Evolutionary conservation across 2,888 invertebrate genomes (phyloP), one percentile per base, ranked within the genome.

Genomic region (Polydesmus complanatus): DNA sequence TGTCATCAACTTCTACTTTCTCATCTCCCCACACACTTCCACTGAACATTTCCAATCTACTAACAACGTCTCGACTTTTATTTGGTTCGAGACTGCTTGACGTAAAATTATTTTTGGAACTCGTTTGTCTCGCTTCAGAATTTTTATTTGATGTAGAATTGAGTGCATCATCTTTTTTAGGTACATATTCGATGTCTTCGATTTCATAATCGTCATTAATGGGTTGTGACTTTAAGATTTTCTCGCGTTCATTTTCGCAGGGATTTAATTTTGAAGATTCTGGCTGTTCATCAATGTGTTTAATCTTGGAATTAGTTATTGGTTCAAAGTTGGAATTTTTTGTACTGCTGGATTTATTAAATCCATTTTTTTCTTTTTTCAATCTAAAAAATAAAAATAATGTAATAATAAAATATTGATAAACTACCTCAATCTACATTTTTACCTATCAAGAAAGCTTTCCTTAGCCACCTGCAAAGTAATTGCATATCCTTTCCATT

Each of bases 391-490:
- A n/a, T 21, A 8, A 22, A 51, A 51, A 51, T 21, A 8, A 51
- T 51, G 5, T 14, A 51, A 51, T 14, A 51, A 51, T 8, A 51
- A 11, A 21, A 22, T 22, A 11, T 22, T 51, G 19, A 18, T 14
- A 47, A 19, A 19, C 8, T 52, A 22, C 54, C 54, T 23, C 21
- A 19, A 54, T 22, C 5, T 26, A 52, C 5, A n/a, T 1, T n/a
- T 14, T 5, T 53, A 58, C 58, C 58, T 58, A n/a, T 21, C n/a
- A 25, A 58, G 37, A 53, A 58, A 51, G 26, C 53, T 52, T 3
- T 58, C 58, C 18, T 58, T 51, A 49, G 53, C 58, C 5, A 58
- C 47, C 52, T 58, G 52, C 21, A 58, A 19, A 23, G 51, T 58
- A 48, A 58, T 21, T 27, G 8, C 11, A 5, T 27, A 27, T 1